Evolutionary conservation across 2,888 invertebrate species (phyloP).

Genomic region (Catocala sponsa): DNA sequence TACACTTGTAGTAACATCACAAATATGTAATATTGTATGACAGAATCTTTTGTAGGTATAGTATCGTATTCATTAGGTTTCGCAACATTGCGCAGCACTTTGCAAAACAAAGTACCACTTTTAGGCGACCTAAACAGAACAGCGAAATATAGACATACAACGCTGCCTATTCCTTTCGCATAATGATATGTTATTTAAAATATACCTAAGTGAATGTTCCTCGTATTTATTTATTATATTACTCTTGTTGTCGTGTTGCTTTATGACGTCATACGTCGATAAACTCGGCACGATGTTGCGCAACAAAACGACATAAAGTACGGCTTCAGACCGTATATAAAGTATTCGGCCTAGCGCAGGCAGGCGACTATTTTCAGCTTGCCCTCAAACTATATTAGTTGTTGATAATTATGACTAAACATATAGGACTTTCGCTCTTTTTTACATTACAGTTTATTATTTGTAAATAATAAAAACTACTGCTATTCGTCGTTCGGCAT

Average conservation of each 20-base stretch:
- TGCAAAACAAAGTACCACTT: too few species aligned
- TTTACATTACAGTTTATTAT: constrained; percentile 7
- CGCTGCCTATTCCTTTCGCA: too few species aligned
- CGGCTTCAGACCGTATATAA: background rate
- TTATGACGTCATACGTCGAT: background rate
- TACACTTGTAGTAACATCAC: background rate
- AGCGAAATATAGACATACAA: too few species aligned
- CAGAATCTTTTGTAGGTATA: constrained; percentile 6
- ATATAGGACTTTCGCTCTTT: background rate
- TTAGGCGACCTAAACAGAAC: too few species aligned
- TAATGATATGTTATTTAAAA: too few species aligned
- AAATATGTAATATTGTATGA: constrained; percentile 4
- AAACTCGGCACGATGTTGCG: background rate
- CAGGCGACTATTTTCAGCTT: constrained; percentile 12
- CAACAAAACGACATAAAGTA: constrained; percentile 1
- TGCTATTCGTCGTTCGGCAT: too few species aligned
- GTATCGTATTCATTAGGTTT: background rate
- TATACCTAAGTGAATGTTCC: too few species aligned
- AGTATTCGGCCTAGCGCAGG: constrained; percentile 14
- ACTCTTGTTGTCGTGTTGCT: too few species aligned
- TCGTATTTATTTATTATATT: too few species aligned
- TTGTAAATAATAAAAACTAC: background rate
- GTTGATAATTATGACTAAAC: constrained; percentile 13
- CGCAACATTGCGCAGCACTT: background rate
- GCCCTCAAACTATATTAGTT: constrained; percentile 9